Percentiles rank a stretch among this genome's conserved stretches.
phyloP scores from a whole-genome alignment of 2,797 vertebrate genomes.

The Paguma larvata region DNA sequence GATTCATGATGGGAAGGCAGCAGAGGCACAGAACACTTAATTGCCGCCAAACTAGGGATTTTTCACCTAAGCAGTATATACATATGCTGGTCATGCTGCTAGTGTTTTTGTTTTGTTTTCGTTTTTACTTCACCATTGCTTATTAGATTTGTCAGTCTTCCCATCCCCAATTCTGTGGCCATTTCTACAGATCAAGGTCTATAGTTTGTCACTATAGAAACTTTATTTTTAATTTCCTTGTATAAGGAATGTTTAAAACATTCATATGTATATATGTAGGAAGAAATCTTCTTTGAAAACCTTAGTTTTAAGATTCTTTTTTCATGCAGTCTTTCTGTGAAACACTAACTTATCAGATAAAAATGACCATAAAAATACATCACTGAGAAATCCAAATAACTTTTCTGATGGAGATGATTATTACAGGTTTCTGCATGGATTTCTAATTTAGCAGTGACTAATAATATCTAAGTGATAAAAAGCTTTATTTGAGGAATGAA shows the following conservation, averaged over 20 bases:
- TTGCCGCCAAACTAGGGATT: neutral
- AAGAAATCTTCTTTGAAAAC: constrained; percentile 8
- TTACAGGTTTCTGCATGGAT: neutral
- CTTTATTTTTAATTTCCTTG: constrained; percentile 21
- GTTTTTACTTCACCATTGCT: neutral
- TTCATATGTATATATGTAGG: neutral
- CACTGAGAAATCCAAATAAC: constrained; percentile 34
- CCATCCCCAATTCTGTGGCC: neutral
- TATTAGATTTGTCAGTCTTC: neutral
- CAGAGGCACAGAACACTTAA: neutral
- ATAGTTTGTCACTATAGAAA: neutral
- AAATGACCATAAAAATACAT: constrained; percentile 46
- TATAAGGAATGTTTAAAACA: neutral
- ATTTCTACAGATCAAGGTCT: neutral
- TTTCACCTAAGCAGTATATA: neutral
- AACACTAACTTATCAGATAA: constrained; percentile 29
- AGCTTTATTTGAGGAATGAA: constrained; percentile 67
- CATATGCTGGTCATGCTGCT: neutral
- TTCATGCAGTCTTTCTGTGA: neutral
- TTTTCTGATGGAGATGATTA: constrained; percentile 58
- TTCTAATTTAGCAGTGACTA: constrained; percentile 72
- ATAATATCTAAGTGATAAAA: constrained; percentile 53
- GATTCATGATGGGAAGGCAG: neutral
- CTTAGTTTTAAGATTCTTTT: neutral
- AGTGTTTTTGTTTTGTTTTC: neutral